phyloP scores from a whole-genome alignment of 2,113 vertebrate genomes.

The Bufo gargarizans region DNA sequence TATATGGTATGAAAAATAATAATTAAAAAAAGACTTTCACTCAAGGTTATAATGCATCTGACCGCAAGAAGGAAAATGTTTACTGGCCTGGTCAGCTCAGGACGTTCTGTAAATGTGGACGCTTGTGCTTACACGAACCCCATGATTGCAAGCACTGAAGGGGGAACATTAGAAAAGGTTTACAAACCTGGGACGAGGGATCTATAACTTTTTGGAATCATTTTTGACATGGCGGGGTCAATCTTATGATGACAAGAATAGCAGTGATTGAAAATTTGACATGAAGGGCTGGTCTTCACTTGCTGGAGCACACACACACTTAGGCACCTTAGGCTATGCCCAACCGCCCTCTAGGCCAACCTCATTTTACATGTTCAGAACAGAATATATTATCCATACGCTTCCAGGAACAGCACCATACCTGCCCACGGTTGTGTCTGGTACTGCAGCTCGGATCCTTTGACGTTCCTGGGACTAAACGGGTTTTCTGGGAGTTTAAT shows the following conservation, averaged over 20 bases:
- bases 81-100: neutral
- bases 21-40: neutral
- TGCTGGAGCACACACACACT: neutral
- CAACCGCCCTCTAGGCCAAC: neutral
- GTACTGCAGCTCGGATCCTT: too few relatives aligned
- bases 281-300: neutral
- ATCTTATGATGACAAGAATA: neutral
- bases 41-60: neutral
- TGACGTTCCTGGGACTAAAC: too few relatives aligned
- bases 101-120: neutral
- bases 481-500: too few relatives aligned
- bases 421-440: too few relatives aligned
- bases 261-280: neutral
- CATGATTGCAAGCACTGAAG: constrained; percentile 3
- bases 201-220: neutral
- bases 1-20: constrained; percentile 29
- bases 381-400: too few relatives aligned
- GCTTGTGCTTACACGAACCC: neutral
- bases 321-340: neutral
- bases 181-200: neutral
- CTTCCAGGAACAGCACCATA: too few relatives aligned
- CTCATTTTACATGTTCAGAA: too few relatives aligned
- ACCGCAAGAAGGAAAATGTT: neutral
- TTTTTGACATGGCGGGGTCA: neutral
- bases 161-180: neutral